A percentile compares a stretch with the other conserved stretches of the same genome.
These are phyloP conservation scores for Acipenser oxyrinchus DNA, from an alignment of 2,797 vertebrate species.

Conservation along the genomic window DNA sequence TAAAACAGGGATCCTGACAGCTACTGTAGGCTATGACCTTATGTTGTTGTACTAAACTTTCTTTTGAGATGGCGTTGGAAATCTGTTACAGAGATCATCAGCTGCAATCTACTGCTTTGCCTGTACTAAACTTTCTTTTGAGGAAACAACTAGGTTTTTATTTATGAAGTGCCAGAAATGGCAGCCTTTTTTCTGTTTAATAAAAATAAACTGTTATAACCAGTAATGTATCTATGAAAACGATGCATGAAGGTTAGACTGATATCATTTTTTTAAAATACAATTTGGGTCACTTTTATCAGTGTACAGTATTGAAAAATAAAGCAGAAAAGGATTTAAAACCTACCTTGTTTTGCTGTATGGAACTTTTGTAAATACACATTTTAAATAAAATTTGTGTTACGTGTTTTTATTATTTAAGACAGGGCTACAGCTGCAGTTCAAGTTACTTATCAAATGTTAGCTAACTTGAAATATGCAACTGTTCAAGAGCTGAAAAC, in stretches of 20 bases:
- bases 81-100: slow-evolving; percentile 27
- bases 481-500: not conserved
- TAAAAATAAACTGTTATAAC: slow-evolving; percentile 23
- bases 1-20: not conserved
- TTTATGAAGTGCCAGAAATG: slow-evolving; percentile 32
- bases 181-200: not conserved
- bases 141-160: slow-evolving; percentile 33
- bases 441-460: too few relatives aligned
- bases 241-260: slow-evolving; percentile 39
- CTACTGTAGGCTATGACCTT: not conserved
- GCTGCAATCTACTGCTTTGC: slow-evolving; percentile 33
- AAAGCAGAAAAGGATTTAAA: slow-evolving; percentile 23
- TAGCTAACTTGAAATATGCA: slow-evolving; percentile 6
- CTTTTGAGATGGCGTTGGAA: slow-evolving; percentile 17
- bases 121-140: slow-evolving; percentile 43
- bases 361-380: slow-evolving; percentile 57
- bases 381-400: slow-evolving; percentile 47
- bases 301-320: slow-evolving; percentile 28
- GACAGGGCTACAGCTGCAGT: not conserved
- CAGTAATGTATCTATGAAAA: slow-evolving; percentile 29
- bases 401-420: slow-evolving; percentile 9
- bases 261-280: slow-evolving; percentile 24
- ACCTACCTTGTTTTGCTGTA: slow-evolving; percentile 37
- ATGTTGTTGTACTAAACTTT: not conserved
- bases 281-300: slow-evolving; percentile 9